These are phyloP conservation scores for Podarcis siculus DNA, from an alignment of 2,797 vertebrate species.

Conservation along the genomic window DNA sequence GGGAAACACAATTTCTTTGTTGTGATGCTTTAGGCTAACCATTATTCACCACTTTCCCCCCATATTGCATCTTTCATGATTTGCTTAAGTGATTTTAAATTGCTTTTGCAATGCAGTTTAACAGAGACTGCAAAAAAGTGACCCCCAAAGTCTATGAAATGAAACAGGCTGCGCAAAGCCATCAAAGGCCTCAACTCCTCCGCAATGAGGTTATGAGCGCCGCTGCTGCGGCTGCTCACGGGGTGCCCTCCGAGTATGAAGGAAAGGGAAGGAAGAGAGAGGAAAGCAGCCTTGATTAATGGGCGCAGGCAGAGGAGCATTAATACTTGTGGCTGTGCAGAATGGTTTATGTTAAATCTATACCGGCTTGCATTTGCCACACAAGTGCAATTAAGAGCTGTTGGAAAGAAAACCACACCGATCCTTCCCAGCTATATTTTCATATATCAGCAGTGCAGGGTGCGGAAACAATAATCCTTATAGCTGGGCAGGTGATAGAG, in stretches of 20 bases:
- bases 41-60: conserved; percentile 76
- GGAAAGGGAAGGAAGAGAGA: neutral
- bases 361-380: neutral
- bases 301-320: neutral
- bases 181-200: conserved; percentile 57
- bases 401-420: neutral
- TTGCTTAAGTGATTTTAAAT: conserved; percentile 71
- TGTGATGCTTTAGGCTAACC: conserved; percentile 78
- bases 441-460: neutral
- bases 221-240: conserved; percentile 1
- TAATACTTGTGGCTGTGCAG: conserved; percentile 1
- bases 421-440: neutral
- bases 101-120: conserved; percentile 71
- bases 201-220: conserved; percentile 44
- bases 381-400: conserved; percentile 38
- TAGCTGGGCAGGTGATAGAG: neutral
- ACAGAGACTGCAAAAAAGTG: conserved; percentile 59
- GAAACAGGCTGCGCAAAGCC: conserved; percentile 71
- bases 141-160: conserved; percentile 69
- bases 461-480: neutral
- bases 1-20: conserved; percentile 70
- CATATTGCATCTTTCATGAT: conserved; percentile 72
- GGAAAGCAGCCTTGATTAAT: conserved; percentile 19
- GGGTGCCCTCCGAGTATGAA: conserved; percentile 40
- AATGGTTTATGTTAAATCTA: conserved; percentile 27